Percentiles rank a stretch among this genome's conserved stretches.
Conservation (phyloP, 2,888 invertebrate genomes). For the Galerucella nymphaeae region DNA sequence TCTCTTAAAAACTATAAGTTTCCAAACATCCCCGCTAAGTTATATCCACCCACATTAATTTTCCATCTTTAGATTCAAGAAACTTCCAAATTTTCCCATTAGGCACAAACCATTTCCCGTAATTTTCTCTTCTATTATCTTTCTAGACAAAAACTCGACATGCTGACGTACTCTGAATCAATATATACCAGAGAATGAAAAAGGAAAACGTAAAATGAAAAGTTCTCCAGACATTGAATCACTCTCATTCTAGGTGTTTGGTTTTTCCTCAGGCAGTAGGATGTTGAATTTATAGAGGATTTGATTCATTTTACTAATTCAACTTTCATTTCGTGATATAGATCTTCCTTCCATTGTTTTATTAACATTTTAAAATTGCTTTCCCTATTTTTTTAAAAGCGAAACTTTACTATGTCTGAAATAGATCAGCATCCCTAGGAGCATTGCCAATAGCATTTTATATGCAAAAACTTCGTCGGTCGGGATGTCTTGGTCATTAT, state of each 20-base stretch:
- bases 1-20: neutral
- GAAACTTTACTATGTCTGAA: too few relatives aligned
- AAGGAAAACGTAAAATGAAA: conserved; percentile 30
- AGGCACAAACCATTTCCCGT: conserved; percentile 8
- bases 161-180: conserved; percentile 19
- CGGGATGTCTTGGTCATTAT: too few relatives aligned
- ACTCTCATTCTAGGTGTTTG: conserved; percentile 30
- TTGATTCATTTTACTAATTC: too few relatives aligned
- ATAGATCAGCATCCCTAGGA: too few relatives aligned
- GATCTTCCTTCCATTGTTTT: too few relatives aligned
- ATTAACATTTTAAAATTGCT: too few relatives aligned
- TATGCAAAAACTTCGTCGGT: too few relatives aligned
- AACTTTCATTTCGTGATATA: too few relatives aligned
- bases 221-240: conserved; percentile 33
- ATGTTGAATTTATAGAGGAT: too few relatives aligned
- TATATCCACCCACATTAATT: neutral
- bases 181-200: conserved; percentile 26
- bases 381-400: too few relatives aligned
- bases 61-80: neutral
- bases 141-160: conserved; percentile 18
- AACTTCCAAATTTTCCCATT: neutral
- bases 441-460: too few relatives aligned
- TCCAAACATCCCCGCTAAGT: neutral
- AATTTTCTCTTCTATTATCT: conserved; percentile 18
- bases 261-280: conserved; percentile 16